phyloP scores from a whole-genome alignment of 2,113 vertebrate species.

The Phylloscopus whistleri region DNA sequence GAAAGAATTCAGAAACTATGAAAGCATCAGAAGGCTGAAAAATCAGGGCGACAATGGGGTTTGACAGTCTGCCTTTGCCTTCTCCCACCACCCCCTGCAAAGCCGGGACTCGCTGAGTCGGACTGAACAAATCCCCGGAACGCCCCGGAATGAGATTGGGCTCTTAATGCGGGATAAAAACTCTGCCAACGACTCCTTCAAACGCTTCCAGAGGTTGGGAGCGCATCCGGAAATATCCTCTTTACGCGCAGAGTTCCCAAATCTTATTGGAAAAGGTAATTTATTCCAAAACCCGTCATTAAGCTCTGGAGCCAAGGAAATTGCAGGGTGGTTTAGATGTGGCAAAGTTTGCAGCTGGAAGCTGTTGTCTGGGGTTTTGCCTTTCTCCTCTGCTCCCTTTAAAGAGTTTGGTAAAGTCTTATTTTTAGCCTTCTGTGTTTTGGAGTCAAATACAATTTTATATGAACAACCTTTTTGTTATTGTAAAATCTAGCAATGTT shows the following conservation, averaged over 20 bases:
- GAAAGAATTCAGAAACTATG: too few relatives aligned
- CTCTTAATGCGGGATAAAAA: neutral
- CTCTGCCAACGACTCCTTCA: neutral
- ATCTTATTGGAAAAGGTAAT: neutral
- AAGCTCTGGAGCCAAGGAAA: neutral
- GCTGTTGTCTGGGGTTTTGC: too few relatives aligned
- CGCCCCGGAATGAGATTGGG: neutral
- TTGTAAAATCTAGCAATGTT: too few relatives aligned
- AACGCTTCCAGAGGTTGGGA: neutral
- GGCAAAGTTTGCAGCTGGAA: neutral
- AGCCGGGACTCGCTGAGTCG: neutral
- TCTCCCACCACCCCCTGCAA: constrained; percentile 30
- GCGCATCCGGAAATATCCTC: neutral
- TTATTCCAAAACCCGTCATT: neutral
- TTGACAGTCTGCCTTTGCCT: constrained; percentile 56
- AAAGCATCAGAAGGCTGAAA: too few relatives aligned
- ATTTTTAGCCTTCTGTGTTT: too few relatives aligned
- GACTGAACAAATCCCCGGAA: neutral
- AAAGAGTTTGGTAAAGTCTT: too few relatives aligned
- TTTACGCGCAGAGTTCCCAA: neutral
- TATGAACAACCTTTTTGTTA: too few relatives aligned
- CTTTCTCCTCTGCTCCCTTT: too few relatives aligned
- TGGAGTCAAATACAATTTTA: too few relatives aligned
- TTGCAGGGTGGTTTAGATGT: neutral
- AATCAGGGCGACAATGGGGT: neutral